Percentiles rank a stretch among this genome's conserved stretches.
phyloP scores from a whole-genome alignment of 2,113 vertebrate species.

The Aix galericulata region DNA sequence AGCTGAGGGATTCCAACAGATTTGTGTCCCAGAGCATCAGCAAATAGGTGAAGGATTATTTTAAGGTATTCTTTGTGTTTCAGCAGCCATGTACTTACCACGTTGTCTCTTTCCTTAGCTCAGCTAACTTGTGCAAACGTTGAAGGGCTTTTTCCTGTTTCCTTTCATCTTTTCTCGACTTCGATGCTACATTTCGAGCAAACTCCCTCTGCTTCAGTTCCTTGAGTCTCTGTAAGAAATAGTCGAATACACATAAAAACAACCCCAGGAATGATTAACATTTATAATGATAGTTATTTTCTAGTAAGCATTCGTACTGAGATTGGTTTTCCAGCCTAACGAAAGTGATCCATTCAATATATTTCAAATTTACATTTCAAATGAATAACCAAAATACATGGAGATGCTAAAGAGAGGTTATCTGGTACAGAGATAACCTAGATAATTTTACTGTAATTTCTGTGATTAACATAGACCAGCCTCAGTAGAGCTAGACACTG shows the following conservation, averaged over 20 bases:
- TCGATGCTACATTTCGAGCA: slow-evolving; percentile 88
- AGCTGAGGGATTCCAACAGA: background rate
- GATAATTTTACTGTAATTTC: background rate
- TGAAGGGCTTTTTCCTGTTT: slow-evolving; percentile 87
- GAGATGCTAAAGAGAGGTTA: background rate
- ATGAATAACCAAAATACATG: background rate
- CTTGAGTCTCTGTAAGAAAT: slow-evolving; percentile 86
- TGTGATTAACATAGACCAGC: background rate
- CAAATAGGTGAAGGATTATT: background rate
- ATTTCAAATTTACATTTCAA: background rate
- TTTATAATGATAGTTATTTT: background rate
- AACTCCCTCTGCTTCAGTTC: slow-evolving; percentile 95
- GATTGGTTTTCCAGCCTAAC: background rate
- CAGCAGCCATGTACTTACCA: slow-evolving; percentile 75
- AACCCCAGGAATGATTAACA: background rate
- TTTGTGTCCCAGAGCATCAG: background rate
- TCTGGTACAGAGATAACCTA: background rate
- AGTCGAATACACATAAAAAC: slow-evolving; percentile 31
- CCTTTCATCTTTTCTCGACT: slow-evolving; percentile 87
- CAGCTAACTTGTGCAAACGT: slow-evolving; percentile 84
- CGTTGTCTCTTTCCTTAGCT: slow-evolving; percentile 79
- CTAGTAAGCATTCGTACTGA: background rate
- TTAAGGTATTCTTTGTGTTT: background rate
- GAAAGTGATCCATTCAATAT: background rate
- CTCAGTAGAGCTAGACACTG: background rate